Evolutionary conservation across 2,113 vertebrate genomes (phyloP), one percentile per base, ranked within the genome.

Genomic region (Cyrtonyx montezumae): DNA sequence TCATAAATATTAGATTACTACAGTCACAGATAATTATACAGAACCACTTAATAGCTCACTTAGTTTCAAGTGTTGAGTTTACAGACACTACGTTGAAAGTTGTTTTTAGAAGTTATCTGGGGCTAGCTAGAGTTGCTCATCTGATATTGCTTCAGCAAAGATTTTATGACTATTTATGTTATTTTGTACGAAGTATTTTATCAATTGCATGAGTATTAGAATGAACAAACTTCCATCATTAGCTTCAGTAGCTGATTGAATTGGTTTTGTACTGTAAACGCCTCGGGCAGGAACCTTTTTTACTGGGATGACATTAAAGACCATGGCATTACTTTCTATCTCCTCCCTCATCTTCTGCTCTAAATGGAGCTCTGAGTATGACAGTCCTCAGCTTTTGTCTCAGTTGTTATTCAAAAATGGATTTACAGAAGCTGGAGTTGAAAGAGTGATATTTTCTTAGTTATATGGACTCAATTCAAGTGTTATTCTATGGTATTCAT

Each of bases 71-170:
- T 59, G 26, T 65, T 79, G 61, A 66, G 23, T 87, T 91, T 74
- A 67, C 37, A 79, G 59, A 32, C 30, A 18, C 9, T 43, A 84
- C 83, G 32, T 84, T 81, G 74, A 65, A 74, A 91, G 49, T 19
- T 42, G 12, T 37, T 91, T 93, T 86, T 13, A 71, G 46, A 77
- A 88, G 68, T 70, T 86, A 93, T 34, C 34, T 46, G 32, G 77
- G 43, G 7, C 13, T 69, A 82, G 26, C 71, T 80, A 58, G 79
- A 79, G 9, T 63, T 91, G 42, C 34, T 79, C 26, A 59, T 67
- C 46, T 78, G 77, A 90, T 94, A 85, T 46, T 74, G 46, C 43
- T 83, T 87, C 46, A 88, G 73, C 43, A 65, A 88, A 85, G 55
- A 74, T 28, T 88, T 94, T 68, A 62, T 91, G 68, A 93, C 78